phyloP scores from a whole-genome alignment of 2,113 vertebrate species.

The Zingel zingel region DNA sequence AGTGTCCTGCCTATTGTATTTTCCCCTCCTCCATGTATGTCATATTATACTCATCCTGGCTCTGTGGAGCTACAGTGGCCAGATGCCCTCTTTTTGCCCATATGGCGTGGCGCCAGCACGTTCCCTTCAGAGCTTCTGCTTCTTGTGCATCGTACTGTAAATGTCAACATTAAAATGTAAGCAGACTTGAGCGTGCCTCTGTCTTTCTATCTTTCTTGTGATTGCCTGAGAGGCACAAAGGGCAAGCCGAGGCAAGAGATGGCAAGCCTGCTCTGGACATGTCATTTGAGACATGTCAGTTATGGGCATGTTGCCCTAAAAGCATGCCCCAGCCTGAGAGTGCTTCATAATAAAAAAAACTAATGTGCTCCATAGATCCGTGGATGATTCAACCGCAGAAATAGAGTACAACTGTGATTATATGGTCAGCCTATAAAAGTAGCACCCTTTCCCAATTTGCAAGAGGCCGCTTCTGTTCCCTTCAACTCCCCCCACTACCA shows the following conservation, averaged over 20 bases:
- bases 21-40: constrained; percentile 20
- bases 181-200: constrained; percentile 32
- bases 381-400: constrained; percentile 49
- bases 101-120: constrained; percentile 42
- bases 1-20: not conserved
- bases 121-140: constrained; percentile 33
- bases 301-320: constrained; percentile 54
- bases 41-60: constrained; percentile 30
- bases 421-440: constrained; percentile 65
- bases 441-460: constrained; percentile 68
- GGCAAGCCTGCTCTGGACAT: constrained; percentile 52
- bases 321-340: constrained; percentile 55
- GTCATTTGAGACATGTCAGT: constrained; percentile 74
- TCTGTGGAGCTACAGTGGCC: constrained; percentile 55
- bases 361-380: constrained; percentile 29
- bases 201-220: constrained; percentile 27
- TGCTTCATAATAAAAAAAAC: constrained; percentile 26
- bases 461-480: constrained; percentile 48
- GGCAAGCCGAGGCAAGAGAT: constrained; percentile 66
- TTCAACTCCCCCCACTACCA: constrained; percentile 51
- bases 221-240: constrained; percentile 56
- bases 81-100: constrained; percentile 51
- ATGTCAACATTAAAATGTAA: constrained; percentile 64
- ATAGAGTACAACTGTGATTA: constrained; percentile 62
- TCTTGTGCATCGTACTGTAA: constrained; percentile 64